Conservation (phyloP, 2,797 vertebrate species). For the Myiothlypis chrysogaster region DNA sequence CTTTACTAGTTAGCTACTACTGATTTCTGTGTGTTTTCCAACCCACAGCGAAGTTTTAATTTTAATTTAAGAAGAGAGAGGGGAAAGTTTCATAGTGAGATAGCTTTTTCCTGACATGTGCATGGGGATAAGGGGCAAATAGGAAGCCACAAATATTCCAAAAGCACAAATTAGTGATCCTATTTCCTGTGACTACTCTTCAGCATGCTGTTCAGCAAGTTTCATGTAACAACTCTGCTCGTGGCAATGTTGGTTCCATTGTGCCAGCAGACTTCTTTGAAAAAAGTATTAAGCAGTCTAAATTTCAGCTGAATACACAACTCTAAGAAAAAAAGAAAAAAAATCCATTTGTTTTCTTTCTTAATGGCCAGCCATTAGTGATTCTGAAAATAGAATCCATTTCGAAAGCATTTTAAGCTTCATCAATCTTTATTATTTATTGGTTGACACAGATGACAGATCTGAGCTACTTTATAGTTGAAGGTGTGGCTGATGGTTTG, state of each 20-base stretch:
- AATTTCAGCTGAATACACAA: slow-evolving; percentile 13
- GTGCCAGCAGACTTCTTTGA: not conserved
- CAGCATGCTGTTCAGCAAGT: not conserved
- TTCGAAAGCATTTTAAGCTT: slow-evolving; percentile 63
- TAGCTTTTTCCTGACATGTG: not conserved
- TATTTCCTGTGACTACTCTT: not conserved
- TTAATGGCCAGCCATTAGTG: slow-evolving; percentile 55
- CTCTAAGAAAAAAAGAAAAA: not conserved
- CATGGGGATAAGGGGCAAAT: not conserved
- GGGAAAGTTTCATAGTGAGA: not conserved
- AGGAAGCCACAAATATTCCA: not conserved
- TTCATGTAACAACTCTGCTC: not conserved
- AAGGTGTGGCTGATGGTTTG: slow-evolving; percentile 67
- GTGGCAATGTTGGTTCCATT: not conserved
- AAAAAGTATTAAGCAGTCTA: not conserved
- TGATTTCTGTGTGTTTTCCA: not conserved
- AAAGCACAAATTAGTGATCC: not conserved
- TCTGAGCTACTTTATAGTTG: slow-evolving; percentile 65
- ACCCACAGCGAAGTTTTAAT: not conserved
- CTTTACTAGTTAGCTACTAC: not conserved
- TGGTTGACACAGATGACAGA: slow-evolving; percentile 61
- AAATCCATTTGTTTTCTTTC: slow-evolving; percentile 45
- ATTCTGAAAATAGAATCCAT: slow-evolving; percentile 59
- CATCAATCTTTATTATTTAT: slow-evolving; percentile 71
- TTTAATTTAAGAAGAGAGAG: not conserved